Evolutionary conservation across 2,113 vertebrate genomes (phyloP), one percentile per base, ranked within the genome.

Genomic region (Salminus brasiliensis): DNA sequence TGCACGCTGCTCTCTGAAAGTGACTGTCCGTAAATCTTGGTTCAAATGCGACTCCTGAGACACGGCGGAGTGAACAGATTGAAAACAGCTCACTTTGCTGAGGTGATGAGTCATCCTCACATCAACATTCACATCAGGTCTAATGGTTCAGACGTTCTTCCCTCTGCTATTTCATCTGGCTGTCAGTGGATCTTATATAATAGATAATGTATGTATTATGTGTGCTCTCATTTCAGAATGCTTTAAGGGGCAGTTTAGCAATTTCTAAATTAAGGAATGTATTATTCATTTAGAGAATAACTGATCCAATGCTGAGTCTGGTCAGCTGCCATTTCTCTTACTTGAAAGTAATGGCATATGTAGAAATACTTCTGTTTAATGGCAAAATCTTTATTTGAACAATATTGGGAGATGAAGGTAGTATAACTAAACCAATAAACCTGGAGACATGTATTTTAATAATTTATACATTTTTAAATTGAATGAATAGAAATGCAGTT

Each of bases 61-160:
- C 34, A 36, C 11, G 23, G 4, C 6, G 2, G 11, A 53, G 53
- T 41, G 45, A 82, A 72, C 18, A 72, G 30, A 32, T 23, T 32
- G 67, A 71, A 45, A 65, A 70, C 59, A 32, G 62, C 57, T 81
- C 67, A 18, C 30, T 30, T 41, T 10, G 16, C 43, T 9, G 32
- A 59, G 72, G 66, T 79, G 72, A 67, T 84, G 83, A 85, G 49
- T 85, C 83, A 85, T 55, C 15, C 32, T 29, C 16, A 16, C 57
- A 72, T 84, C 63, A 73, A 41, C 15, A 77, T 73, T 73, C 78
- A 74, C 21, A 9, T 83, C 71, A 83, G 63, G 72, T 53, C 11
- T 27, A 72, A 63, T 47, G 12, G 53, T 16, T 41, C 23, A 39
- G 32, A 29, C 21, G 15, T 41, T 27, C 30, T 25, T n/a, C 43